Base-by-base conservation (phyloP, 2,888 invertebrate genomes). In the Heliconius sara region DNA sequence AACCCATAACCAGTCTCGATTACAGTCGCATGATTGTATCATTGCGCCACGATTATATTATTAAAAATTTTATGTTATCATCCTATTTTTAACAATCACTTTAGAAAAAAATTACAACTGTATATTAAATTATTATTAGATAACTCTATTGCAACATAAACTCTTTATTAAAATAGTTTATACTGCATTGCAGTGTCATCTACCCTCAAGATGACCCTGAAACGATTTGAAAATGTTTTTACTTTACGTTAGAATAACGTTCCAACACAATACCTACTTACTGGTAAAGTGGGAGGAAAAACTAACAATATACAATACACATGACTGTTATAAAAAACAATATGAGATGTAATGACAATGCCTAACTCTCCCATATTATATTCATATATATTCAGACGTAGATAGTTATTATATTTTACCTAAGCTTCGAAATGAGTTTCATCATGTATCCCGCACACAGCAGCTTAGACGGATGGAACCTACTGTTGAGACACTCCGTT, bases 181-280 rank as follows among this genome's bases (percentile, higher is more conserved):
- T 34, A 72, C 27, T 34, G 57, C 72, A 57, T 30, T 72, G 57
- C 72, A 72, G 57, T 34, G 19, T 57, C 30, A 57, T 71, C 52
- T 52, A 71, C 27, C 30, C 22, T 34, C 22, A 34, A 72, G 57
- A 72, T 52, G 19, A 34, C 52, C 30, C n/a, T 57, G n/a, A 57
- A 52, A 30, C 30, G 57, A 6, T 57, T 72, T 34, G 57, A 72
- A 57, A 52, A 10, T 22, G 30, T 47, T 52, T 52, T 70, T 9
- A 25, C 43, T 47, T 70, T 47, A 19, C 7, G 25, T 43, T 47
- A 27, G 9, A 70, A 47, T 25, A 47, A 70, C 25, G 68, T n/a
- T 68, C n/a, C 16, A 68, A 43, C 22, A 52, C 47, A 25, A 34
- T 68, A 68, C 34, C 4, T 43, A 47, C 43, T 16, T 47, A 25